These are phyloP conservation scores for Leucoraja ocellata DNA, from an alignment of 2,797 vertebrate species.

Conservation along the genomic window DNA sequence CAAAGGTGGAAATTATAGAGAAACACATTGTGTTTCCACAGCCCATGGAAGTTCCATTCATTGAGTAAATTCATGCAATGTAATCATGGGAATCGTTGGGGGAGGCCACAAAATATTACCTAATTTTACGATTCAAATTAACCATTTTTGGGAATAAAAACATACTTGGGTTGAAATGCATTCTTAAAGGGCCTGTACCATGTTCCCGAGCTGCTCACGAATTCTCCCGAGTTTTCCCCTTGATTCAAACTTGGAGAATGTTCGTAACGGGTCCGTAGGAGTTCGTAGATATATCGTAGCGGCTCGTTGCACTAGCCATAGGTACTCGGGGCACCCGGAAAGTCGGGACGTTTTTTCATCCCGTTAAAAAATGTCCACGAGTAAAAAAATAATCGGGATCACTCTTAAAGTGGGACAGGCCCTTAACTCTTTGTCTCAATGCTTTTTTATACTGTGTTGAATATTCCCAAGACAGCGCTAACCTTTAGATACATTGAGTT, in stretches of 20 bases:
- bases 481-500: conserved; percentile 1
- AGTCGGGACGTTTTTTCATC: too few relatives aligned
- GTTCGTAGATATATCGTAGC: too few relatives aligned
- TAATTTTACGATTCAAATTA: background rate
- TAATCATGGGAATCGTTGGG: background rate
- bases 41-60: background rate
- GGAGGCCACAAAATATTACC: background rate
- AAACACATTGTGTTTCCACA: background rate
- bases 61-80: background rate
- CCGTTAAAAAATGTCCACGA: too few relatives aligned
- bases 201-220: too few relatives aligned
- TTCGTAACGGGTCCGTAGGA: too few relatives aligned
- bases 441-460: background rate
- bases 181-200: background rate
- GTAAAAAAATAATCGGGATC: too few relatives aligned
- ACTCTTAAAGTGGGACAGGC: too few relatives aligned
- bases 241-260: too few relatives aligned
- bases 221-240: too few relatives aligned
- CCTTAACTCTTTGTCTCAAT: background rate
- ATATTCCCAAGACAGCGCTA: background rate
- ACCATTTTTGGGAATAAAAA: background rate
- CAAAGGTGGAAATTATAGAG: background rate
- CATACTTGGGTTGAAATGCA: background rate
- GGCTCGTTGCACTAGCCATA: too few relatives aligned
- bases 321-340: too few relatives aligned